Evolutionary conservation across 2,113 vertebrate genomes (phyloP), one percentile per base, ranked within the genome.

Genomic region (Xiphorhynchus elegans): DNA sequence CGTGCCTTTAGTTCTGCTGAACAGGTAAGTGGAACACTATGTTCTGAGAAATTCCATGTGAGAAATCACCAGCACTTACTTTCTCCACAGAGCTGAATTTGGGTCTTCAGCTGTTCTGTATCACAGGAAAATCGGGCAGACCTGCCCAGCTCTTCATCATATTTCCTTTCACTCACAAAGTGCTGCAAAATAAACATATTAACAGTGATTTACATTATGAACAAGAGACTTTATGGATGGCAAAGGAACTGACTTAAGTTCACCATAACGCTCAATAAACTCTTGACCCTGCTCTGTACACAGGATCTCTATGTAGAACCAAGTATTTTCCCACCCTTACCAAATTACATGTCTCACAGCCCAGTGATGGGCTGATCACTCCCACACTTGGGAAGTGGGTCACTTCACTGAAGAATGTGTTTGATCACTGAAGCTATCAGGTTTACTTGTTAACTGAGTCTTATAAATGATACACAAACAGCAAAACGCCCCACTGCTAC

Each of bases 141-240:
- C 50, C 97, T 98, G 76, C 98, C 98, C 24, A 98, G 95, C 84
- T 98, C 98, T 94, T 98, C 98, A 16, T 98, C 98, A 0, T 98
- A 98, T 95, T 98, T 98, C 35, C 98, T 98, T 89, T 98, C 98
- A 35, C 98, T 98, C 91, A 98, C 98, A 89, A 98, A 98, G 96
- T 98, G 98, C 98, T 98, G 89, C 75, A 92, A 95, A 95, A 79
- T 2, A 95, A 53, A 90, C 44, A 83, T 16, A 55, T 21, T 66
- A 64, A 67, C 20, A 49, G 35, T 35, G 31, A 91, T 50, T 69
- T 58, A 52, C 31, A 59, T 74, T 80, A 49, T 76, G 33, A 95
- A 35, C 13, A 59, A 46, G 76, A 49, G 42, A 69, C 83, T 18
- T 12, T 19, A 47, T 21, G 21, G 39, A 73, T 52, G 10, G 46